Base-by-base conservation (phyloP, 2,888 invertebrate species). In the Xestobium rufovillosum region DNA sequence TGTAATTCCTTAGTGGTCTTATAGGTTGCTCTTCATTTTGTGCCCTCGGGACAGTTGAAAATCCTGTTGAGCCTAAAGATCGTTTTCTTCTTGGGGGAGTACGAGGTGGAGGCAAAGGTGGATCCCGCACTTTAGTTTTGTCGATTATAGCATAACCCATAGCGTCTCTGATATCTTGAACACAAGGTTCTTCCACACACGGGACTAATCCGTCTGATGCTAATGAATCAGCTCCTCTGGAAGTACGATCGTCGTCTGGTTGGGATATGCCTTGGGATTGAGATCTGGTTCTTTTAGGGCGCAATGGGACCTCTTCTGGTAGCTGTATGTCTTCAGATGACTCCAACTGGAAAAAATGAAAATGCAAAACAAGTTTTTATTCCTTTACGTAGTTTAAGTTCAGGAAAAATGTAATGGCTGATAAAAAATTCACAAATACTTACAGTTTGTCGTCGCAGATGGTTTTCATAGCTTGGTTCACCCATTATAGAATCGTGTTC, bases 61-160 rank as follows among this genome's bases (percentile, higher is more conserved):
- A 86, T 48, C 75, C 63, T 47, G 74, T 76, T n/a, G 47, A 28
- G 34, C 48, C 38, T 51, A 28, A 41, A 36, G 41, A 45, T 49
- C 74, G 69, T 34, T 69, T 66, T 13, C 71, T 69, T 53, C 78
- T 73, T 16, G 72, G 70, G 0, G 82, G 78, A 0, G 74, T 72
- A 4, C 74, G 71, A 1, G 77, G 75, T 27, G 76, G 70, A 13
- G 78, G 78, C 15, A 79, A 66, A 6, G 68, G 67, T 28, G 61
- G 60, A 23, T 61, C 59, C 36, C 57, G 51, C 38, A 61, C 62
- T 13, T 67, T 65, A 1, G 73, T 71, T 63, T 86, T 86, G 38
- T 84, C 83, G 28, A 88, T 80, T 15, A 80, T 74, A 8, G 87
- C 83, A 50, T 88, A 88, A 3, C 86, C 86, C 67, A 66, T 65